Base-by-base conservation (phyloP, 2,888 invertebrate species). In the Rhimphoctona megacephalus region DNA sequence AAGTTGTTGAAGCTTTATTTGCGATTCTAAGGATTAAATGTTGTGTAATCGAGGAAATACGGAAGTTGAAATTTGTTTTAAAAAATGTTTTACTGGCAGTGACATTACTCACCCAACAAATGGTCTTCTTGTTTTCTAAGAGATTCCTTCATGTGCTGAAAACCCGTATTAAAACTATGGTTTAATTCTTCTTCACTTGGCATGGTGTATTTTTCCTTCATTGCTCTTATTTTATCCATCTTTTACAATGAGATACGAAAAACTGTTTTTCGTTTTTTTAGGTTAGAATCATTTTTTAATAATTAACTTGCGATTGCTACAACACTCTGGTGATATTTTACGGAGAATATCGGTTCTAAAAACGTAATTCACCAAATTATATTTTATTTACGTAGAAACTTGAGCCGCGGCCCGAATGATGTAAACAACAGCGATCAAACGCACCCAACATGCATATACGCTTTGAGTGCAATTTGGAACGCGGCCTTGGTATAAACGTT, bases 221-320 rank as follows among this genome's bases (percentile, higher is more conserved):
- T n/a, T 17, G 25, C 46, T 70, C 52, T 52, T 73, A 89, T 79
- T 83, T 81, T 86, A 36, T 89, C 88, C 89, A 89, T 89, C 17
- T 43, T 80, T 46, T 11, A 14, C 9, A 11, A 19, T 30, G 25
- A 66, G 77, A 30, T 46, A 39, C 36, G 33, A 46, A 36, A 22
- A 17, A 61, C 25, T 6, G 17, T 6, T 57, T 57, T 39, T 49
- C 30, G 4, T 17, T n/a, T 54, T 74, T 74, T 61, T 43, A 78
- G 78, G 78, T 78, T 78, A 78, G 78, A 33, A 54, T 25, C 22
- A 19, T 36, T 49, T 43, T 2, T 36, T 22, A 0, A 30, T 25
- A 22, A 70, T 6, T 14, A 14, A 17, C 17, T 70, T 14, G 25
- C 14, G 22, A 3, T 14, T 9, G 25, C 25, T 25, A 30, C 30